Percentiles rank a stretch among this genome's conserved stretches.
These are phyloP conservation scores for Proteles cristata DNA, from an alignment of 2,113 vertebrate genomes.

Conservation along the genomic window DNA sequence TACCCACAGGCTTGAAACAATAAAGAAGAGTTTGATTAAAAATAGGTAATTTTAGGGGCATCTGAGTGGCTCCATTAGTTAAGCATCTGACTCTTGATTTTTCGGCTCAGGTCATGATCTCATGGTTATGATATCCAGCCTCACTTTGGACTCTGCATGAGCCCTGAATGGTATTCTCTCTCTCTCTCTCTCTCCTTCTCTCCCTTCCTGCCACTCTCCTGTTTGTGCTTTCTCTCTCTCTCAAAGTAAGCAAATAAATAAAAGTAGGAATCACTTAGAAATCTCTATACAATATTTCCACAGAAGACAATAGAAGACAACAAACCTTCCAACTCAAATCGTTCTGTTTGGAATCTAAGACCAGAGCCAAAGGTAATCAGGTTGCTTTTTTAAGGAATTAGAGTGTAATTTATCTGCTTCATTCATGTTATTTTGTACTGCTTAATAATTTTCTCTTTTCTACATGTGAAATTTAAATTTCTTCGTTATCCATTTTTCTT, in stretches of 20 bases:
- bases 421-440: background rate
- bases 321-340: background rate
- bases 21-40: background rate
- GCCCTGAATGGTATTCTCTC: no score
- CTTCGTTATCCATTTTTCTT: background rate
- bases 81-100: no score
- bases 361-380: background rate
- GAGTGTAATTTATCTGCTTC: background rate
- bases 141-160: no score
- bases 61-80: no score
- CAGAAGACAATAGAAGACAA: background rate
- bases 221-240: no score
- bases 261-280: background rate
- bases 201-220: no score
- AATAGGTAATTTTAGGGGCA: background rate
- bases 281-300: background rate
- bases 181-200: no score
- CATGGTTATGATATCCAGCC: no score
- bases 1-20: background rate
- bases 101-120: no score
- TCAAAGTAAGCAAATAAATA: no score
- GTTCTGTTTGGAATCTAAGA: background rate
- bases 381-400: background rate
- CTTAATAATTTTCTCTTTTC: background rate
- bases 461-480: background rate